phyloP scores from a whole-genome alignment of 2,113 vertebrate species.

The Platysteira castanea region DNA sequence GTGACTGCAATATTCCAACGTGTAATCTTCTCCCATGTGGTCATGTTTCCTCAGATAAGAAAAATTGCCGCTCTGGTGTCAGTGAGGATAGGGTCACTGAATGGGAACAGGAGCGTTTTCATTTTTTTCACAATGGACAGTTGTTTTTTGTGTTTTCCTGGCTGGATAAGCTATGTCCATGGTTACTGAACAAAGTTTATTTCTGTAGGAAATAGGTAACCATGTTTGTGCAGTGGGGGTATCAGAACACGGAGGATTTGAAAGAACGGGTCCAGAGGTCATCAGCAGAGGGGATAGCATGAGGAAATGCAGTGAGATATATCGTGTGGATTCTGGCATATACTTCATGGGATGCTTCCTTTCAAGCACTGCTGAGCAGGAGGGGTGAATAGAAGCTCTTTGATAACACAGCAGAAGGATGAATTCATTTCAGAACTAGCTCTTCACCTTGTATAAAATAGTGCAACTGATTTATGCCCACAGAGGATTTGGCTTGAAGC shows the following conservation, averaged over 20 bases:
- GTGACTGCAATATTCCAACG: conserved; percentile 43
- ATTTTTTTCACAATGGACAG: conserved; percentile 37
- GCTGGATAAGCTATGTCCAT: conserved; percentile 53
- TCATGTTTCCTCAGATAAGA: conserved; percentile 68
- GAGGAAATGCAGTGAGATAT: conserved; percentile 53
- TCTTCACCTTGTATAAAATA: conserved; percentile 5
- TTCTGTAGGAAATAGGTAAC: conserved; percentile 65
- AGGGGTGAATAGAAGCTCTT: conserved; percentile 23
- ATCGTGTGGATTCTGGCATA: conserved; percentile 50
- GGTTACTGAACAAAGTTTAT: conserved; percentile 65
- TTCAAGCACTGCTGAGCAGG: not conserved
- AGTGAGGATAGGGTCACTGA: conserved; percentile 29
- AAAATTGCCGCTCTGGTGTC: conserved; percentile 29
- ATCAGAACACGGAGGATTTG: conserved; percentile 41
- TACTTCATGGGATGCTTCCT: conserved; percentile 57
- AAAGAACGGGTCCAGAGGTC: conserved; percentile 52
- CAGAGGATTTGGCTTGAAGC: not conserved
- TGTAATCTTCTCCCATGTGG: conserved; percentile 61
- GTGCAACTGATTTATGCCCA: not conserved
- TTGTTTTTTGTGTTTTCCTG: conserved; percentile 64
- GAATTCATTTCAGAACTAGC: not conserved
- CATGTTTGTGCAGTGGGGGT: conserved; percentile 44
- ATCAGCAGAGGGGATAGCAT: conserved; percentile 52
- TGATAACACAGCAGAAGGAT: conserved; percentile 14
- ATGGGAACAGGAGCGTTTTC: conserved; percentile 10